Evolutionary conservation across 2,888 invertebrate genomes (phyloP).

Genomic region (Ichneumon xanthorius): DNA sequence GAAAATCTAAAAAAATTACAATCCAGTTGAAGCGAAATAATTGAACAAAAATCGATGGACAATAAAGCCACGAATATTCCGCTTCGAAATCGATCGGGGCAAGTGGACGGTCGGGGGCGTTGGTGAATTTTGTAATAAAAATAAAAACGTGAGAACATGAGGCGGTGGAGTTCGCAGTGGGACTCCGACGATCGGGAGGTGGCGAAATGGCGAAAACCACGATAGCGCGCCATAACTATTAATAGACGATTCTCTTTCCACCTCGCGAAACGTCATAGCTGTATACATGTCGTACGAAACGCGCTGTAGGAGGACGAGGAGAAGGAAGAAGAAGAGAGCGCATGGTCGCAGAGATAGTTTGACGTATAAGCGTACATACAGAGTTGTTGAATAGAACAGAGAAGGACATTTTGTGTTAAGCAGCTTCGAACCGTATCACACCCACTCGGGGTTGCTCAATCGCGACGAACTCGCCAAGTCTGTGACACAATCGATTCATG

Average conservation of each 20-base stretch:
- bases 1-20: too few relatives aligned
- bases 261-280: slow-evolving; percentile 5
- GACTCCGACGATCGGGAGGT: not conserved
- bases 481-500: slow-evolving; percentile 65
- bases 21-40: not conserved
- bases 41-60: too few relatives aligned
- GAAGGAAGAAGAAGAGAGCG: not conserved
- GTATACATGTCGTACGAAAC: not conserved
- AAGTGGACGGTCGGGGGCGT: too few relatives aligned
- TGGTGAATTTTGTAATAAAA: not conserved
- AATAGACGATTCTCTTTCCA: not conserved
- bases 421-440: not conserved
- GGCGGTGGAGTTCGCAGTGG: not conserved
- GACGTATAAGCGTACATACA: not conserved
- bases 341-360: not conserved
- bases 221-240: not conserved
- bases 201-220: slow-evolving; percentile 4
- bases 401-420: slow-evolving; percentile 15
- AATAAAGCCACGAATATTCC: too few relatives aligned
- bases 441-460: slow-evolving; percentile 55
- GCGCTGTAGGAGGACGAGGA: not conserved
- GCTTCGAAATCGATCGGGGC: too few relatives aligned
- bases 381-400: not conserved
- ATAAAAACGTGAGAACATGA: not conserved
- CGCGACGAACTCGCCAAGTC: slow-evolving; percentile 44